These are phyloP conservation scores for Cremastobaeus sp. DNA, from an alignment of 2,888 invertebrate species.

Conservation along the genomic window DNA sequence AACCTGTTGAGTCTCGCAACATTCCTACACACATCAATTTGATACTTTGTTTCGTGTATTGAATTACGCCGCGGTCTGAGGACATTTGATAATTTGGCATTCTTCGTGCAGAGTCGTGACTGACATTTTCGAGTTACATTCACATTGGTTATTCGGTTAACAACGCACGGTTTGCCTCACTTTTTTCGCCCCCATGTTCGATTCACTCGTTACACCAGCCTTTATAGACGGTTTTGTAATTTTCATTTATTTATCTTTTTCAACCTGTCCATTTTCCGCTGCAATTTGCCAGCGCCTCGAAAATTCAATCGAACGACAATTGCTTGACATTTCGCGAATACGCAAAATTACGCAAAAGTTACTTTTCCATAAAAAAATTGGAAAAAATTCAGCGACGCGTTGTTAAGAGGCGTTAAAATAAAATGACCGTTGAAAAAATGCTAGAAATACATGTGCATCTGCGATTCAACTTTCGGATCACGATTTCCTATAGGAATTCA, in stretches of 20 bases:
- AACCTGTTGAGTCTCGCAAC: slow-evolving; percentile 53
- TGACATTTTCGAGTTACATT: slow-evolving; percentile 54
- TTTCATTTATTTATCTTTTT: slow-evolving; percentile 33
- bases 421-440: no score
- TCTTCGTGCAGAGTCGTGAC: slow-evolving; percentile 48
- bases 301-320: no score
- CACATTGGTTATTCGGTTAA: slow-evolving; percentile 50
- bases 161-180: slow-evolving; percentile 33
- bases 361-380: no score
- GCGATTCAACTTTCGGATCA: no score
- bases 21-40: slow-evolving; percentile 53
- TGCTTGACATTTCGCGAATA: no score
- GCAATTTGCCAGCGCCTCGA: no score
- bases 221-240: slow-evolving; percentile 37
- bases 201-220: slow-evolving; percentile 27
- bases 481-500: slow-evolving; percentile 25
- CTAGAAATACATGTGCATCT: no score
- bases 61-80: slow-evolving; percentile 51
- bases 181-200: slow-evolving; percentile 24
- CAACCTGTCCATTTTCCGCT: no score
- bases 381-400: no score
- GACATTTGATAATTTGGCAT: slow-evolving; percentile 57
- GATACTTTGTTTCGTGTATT: slow-evolving; percentile 56
- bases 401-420: no score
- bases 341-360: no score